phyloP scores from a whole-genome alignment of 2,113 vertebrate species.

The Istiophorus platypterus region DNA sequence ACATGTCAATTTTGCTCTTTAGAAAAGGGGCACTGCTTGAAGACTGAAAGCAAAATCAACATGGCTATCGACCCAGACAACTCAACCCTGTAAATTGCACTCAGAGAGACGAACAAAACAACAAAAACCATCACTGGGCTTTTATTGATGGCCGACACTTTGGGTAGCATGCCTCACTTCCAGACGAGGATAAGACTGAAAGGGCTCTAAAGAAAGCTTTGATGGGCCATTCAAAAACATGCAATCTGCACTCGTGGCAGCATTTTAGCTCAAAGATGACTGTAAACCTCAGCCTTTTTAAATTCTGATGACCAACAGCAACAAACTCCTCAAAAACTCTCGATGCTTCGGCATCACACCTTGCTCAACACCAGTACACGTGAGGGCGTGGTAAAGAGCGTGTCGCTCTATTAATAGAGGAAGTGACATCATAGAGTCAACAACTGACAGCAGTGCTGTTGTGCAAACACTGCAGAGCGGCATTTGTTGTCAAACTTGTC shows the following conservation, averaged over 20 bases:
- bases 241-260: not conserved
- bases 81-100: slow-evolving; percentile 75
- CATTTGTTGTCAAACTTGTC: slow-evolving; percentile 35
- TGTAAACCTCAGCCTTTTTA: slow-evolving; percentile 13
- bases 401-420: slow-evolving; percentile 12
- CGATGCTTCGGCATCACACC: not conserved
- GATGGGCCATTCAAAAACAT: slow-evolving; percentile 20
- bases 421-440: slow-evolving; percentile 53
- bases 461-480: slow-evolving; percentile 24
- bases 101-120: slow-evolving; percentile 74
- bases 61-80: slow-evolving; percentile 75
- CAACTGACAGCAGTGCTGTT: not conserved
- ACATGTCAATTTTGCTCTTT: slow-evolving; percentile 84
- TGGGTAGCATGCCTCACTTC: slow-evolving; percentile 48
- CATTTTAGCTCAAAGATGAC: slow-evolving; percentile 5
- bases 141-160: slow-evolving; percentile 73
- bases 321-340: too few relatives aligned
- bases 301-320: not conserved
- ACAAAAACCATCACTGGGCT: slow-evolving; percentile 71
- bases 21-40: slow-evolving; percentile 76
- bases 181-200: slow-evolving; percentile 54
- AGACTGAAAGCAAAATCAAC: slow-evolving; percentile 83
- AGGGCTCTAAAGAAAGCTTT: slow-evolving; percentile 31
- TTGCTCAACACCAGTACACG: not conserved
- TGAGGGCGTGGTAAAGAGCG: not conserved